phyloP scores from a whole-genome alignment of 1,140 invertebrate species.

The Holotrichia oblita region DNA sequence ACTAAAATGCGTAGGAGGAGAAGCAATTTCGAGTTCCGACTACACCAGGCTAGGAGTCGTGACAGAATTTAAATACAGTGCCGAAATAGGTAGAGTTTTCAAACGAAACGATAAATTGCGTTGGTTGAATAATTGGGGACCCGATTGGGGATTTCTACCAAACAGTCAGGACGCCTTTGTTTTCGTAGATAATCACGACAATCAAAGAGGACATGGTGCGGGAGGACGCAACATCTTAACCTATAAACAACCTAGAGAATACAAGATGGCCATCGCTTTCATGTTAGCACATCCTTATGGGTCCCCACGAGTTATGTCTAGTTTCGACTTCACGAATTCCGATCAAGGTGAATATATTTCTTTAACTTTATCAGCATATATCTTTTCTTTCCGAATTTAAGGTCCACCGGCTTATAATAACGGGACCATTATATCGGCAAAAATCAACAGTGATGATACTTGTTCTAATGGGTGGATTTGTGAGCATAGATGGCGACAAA shows the following conservation, averaged over 20 bases:
- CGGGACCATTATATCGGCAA: constrained; percentile 72
- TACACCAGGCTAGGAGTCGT: constrained; percentile 76
- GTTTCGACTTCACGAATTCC: constrained; percentile 67
- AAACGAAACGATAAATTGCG: constrained; percentile 59
- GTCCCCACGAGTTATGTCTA: constrained; percentile 79
- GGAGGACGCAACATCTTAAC: constrained; percentile 68
- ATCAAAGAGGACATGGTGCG: constrained; percentile 59
- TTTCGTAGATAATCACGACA: constrained; percentile 71
- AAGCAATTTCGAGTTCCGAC: no score
- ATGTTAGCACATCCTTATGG: constrained; percentile 87
- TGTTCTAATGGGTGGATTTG: constrained; percentile 87
- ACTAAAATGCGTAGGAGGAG: no score
- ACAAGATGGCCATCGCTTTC: constrained; percentile 79
- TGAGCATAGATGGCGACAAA: no score
- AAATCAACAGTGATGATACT: constrained; percentile 68
- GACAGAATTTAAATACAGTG: constrained; percentile 78
- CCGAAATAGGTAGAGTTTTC: constrained; percentile 68
- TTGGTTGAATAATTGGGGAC: constrained; percentile 57
- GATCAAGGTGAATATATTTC: constrained; percentile 57
- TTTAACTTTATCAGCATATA: background rate
- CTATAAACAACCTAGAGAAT: constrained; percentile 66
- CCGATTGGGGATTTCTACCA: constrained; percentile 66
- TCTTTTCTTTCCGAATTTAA: background rate
- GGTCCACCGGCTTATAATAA: constrained; percentile 69
- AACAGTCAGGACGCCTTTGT: constrained; percentile 64